Base-by-base conservation (phyloP, 1,140 invertebrate genomes). In the Oppia nitens region DNA sequence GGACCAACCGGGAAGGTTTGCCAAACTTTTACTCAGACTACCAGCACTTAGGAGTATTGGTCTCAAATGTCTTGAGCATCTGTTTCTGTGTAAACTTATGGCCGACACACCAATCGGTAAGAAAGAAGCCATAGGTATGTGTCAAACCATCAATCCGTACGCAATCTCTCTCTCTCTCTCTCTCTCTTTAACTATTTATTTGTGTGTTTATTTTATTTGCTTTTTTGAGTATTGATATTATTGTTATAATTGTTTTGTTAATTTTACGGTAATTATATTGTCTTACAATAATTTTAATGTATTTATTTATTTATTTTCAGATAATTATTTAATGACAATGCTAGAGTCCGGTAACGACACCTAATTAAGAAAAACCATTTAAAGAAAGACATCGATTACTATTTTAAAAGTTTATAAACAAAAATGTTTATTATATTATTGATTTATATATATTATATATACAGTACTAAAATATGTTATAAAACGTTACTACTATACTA, bases 41-140 rank as follows among this genome's bases (percentile, higher is more conserved):
- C 94, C 94, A 2, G 87, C 92, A 2, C 77, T 98, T 21, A 79
- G 93, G 53, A 95, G 91, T 59, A 96, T 97, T 67, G 92, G 87
- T 28, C 78, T 97, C 20, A 96, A 96, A 74, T 95, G 92, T 74
- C 76, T 88, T 65, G 91, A 97, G 71, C 87, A 95, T 74, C 76
- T 96, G 48, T 97, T 94, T 76, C 93, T 91, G 76, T 93, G 91
- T 75, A 84, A 87, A 69, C 76, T 95, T 45, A 84, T 91, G 63
- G 73, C 71, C 27, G 71, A 75, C 32, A 9, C 32, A 17, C 32
- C 32, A 9, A 40, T 40, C 32, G 32, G 32, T 40, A 40, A 40
- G 32, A 40, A 40, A 40, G 32, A 40, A 40, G 32, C 32, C 17
- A 40, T 40, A 40, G 32, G 32, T 40, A 40, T 40, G 32, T 17